phyloP scores from a whole-genome alignment of 1,140 invertebrate genomes.

The Parapsyche elsis region DNA sequence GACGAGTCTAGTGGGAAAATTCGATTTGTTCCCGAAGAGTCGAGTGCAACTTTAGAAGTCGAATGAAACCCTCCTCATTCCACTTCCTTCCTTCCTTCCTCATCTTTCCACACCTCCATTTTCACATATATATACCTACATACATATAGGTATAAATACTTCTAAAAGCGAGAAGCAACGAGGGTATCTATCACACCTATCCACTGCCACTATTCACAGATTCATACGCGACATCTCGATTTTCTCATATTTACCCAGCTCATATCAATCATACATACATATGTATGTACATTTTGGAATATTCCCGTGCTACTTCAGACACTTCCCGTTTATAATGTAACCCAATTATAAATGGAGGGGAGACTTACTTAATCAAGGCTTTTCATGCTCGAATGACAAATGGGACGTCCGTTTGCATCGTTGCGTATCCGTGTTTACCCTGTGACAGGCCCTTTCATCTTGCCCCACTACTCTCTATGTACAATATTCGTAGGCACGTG shows the following conservation, averaged over 20 bases:
- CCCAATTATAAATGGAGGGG: slow-evolving; percentile 6
- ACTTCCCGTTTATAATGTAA: neutral
- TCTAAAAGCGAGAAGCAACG: too few relatives aligned
- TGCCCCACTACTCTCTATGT: neutral
- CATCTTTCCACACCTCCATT: neutral
- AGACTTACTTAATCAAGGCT: slow-evolving; percentile 24
- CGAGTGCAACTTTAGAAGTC: neutral
- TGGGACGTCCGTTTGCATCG: neutral
- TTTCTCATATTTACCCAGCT: too few relatives aligned
- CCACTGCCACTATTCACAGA: too few relatives aligned
- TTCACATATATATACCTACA: too few relatives aligned
- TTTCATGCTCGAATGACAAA: slow-evolving; percentile 32
- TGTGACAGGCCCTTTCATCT: slow-evolving; percentile 29
- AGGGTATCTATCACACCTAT: too few relatives aligned
- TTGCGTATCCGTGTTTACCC: slow-evolving; percentile 1
- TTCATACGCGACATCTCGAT: too few relatives aligned
- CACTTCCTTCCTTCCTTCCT: neutral
- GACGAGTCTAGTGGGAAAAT: neutral
- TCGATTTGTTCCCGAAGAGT: neutral
- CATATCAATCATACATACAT: too few relatives aligned
- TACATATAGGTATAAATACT: too few relatives aligned
- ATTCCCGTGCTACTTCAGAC: too few relatives aligned
- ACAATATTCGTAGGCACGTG: neutral
- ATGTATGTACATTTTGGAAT: too few relatives aligned
- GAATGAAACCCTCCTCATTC: neutral